These are phyloP conservation scores for Etheostoma cragini DNA, from an alignment of 2,113 vertebrate species.

Conservation along the genomic window DNA sequence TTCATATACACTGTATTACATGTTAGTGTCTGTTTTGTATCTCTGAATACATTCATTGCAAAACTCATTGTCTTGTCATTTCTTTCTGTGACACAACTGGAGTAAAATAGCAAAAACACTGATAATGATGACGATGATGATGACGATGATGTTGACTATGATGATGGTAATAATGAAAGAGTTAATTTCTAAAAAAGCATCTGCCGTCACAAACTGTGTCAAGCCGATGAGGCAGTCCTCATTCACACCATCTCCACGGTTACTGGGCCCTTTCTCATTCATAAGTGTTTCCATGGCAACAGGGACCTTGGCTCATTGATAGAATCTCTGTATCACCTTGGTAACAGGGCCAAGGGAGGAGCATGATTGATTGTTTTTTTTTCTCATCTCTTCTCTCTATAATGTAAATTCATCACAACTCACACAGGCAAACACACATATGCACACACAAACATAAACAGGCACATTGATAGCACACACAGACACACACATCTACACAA, in stretches of 20 bases:
- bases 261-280: constrained; percentile 91
- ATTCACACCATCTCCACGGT: constrained; percentile 91
- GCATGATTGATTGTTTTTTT: constrained; percentile 78
- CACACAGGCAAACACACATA: constrained; percentile 2
- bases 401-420: constrained; percentile 52
- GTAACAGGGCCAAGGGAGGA: constrained; percentile 79
- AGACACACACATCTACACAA: constrained; percentile 22
- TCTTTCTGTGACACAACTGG: neutral
- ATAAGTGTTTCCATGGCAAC: constrained; percentile 92
- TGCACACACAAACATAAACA: neutral
- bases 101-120: neutral
- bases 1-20: neutral
- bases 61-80: neutral
- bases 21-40: too few species aligned
- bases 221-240: constrained; percentile 86
- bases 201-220: constrained; percentile 77
- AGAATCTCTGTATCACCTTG: constrained; percentile 85
- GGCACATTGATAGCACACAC: neutral
- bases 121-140: neutral
- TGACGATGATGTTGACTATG: neutral
- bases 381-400: constrained; percentile 28
- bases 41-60: neutral
- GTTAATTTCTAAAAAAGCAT: constrained; percentile 57
- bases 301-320: constrained; percentile 89
- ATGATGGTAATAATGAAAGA: neutral